Base-by-base conservation (phyloP, 2,113 vertebrate genomes). In the Camelus bactrianus region DNA sequence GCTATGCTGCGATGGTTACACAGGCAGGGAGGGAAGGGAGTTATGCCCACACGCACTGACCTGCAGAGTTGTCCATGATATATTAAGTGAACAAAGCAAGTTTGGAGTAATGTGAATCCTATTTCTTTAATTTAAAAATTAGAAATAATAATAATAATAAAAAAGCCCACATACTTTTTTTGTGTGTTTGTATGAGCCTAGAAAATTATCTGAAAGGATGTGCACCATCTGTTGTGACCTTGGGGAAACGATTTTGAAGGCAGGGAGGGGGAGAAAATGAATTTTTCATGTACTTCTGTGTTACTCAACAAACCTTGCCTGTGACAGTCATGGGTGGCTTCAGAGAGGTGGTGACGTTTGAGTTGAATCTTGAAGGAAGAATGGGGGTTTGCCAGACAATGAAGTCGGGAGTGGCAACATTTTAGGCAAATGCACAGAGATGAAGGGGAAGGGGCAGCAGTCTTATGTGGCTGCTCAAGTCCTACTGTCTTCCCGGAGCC, bases 181-280 rank as follows among this genome's bases (percentile, higher is more conserved):
- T 38, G 30, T 76, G 30, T 76, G 84, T 94, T 42, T 85, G 28
- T 56, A 2, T 10, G 26, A 52, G 69, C 14, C 42, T 91, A 15
- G 86, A 73, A 69, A 97, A 79, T 88, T 48, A 28, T 35, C 35
- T 65, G 26, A 50, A 87, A 89, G 72, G 67, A 48, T 30, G 6
- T 0, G 13, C 4, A 9, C 56, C 62, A 13, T 50, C 69, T 79
- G 38, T 30, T 30, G n/a, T 38, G 64, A 62, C n/a, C 87, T 30
- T 50, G 8, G 93, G 90, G 70, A 56, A 72, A 60, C 14, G 54
- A 24, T 13, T 6, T 0, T 32, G 69, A 46, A 52, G 32, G 4
- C 20, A 9, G 50, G 54, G 67, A 14, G 15, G 24, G 26, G 56
- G 54, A 65, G 64, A 38, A 17, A 26, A 30, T 14, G 52, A 26